Conservation (phyloP, 2,113 vertebrate species). For the Cinclus mexicanus region DNA sequence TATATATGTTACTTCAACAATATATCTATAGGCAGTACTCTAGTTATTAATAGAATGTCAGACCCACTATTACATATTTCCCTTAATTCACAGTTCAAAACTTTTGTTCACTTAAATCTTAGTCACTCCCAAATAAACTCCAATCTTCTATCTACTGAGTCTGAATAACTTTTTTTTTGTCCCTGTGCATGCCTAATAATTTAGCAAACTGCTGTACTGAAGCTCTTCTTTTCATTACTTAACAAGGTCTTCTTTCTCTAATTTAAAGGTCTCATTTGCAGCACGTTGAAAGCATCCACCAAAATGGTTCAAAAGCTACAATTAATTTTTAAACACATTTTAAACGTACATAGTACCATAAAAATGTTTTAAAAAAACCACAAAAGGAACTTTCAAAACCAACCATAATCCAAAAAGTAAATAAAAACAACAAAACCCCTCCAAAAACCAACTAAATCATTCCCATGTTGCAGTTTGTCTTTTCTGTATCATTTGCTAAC, state of each 20-base stretch:
- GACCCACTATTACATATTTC: neutral
- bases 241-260: neutral
- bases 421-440: rapidly evolving
- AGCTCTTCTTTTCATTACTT: neutral
- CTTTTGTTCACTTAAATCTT: neutral
- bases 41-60: neutral
- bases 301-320: neutral
- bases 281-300: neutral
- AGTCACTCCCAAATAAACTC: neutral
- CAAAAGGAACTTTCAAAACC: neutral
- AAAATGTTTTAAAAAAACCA: neutral
- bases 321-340: neutral
- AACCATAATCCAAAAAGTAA: neutral
- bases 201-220: neutral
- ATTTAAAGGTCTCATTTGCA: neutral
- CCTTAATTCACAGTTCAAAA: neutral
- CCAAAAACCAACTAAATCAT: neutral
- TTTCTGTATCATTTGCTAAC: neutral
- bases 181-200: neutral
- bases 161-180: neutral
- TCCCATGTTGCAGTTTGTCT: neutral
- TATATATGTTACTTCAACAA: neutral
- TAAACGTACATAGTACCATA: neutral
- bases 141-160: neutral
- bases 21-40: neutral